Evolutionary conservation across 2,888 invertebrate species (phyloP), one percentile per base, ranked within the genome.

Genomic region (Acleris literana): DNA sequence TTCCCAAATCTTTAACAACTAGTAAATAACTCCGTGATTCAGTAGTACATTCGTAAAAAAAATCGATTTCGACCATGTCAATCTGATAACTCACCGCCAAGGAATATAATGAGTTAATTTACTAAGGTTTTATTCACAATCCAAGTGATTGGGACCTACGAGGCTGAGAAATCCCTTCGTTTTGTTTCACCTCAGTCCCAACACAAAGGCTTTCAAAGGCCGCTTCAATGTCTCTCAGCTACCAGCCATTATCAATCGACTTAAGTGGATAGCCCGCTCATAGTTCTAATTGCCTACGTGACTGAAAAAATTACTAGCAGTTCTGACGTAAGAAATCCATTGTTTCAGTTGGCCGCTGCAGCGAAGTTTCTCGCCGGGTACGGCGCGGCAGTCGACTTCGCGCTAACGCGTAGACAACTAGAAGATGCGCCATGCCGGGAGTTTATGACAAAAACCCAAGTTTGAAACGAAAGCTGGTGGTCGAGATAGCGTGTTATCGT

Each of bases 271-370:
- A 48, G 25, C 11, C 54, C 16, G 20, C 56, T 61, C 43, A 29
- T 46, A 55, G 16, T 55, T 51, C 54, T 76, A 67, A 69, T 69
- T 68, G 72, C 71, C 71, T 74, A 80, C 76, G 79, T 81, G 79
- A 78, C 76, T 62, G 49, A 73, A 74, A 59, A 55, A 58, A 69
- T 54, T 70, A 77, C 72, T 72, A 70, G 69, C 71, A 67, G 75
- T 76, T 72, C 78, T 83, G 76, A 85, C 79, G 79, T 80, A 70
- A 79, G 59, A 22, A 48, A 70, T 83, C 75, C 69, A 82, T 91
- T 91, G 92, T 92, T 92, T 67, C 89, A 92, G 92, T 83, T 87
- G 80, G 84, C 85, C 70, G 85, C 82, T 77, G 86, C 87, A 81
- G 85, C 84, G 74, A 84, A 85, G 82, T 86, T 84, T 81, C 88